These are phyloP conservation scores for Lamprotornis superbus DNA, from an alignment of 2,113 vertebrate species.

Conservation along the genomic window DNA sequence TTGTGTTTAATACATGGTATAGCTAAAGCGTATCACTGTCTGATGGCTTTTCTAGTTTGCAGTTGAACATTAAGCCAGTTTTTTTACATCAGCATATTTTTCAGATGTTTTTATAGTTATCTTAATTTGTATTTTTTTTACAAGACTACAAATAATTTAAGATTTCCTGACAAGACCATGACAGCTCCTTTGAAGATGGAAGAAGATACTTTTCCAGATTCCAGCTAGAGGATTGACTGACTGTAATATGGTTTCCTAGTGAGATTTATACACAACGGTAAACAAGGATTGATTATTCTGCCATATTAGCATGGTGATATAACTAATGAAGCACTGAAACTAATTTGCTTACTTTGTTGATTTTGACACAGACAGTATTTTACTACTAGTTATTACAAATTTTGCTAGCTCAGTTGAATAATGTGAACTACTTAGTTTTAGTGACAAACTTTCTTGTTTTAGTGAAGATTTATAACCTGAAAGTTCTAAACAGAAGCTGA, in stretches of 20 bases:
- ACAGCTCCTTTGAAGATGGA: background rate
- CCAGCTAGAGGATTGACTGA: background rate
- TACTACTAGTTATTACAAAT: background rate
- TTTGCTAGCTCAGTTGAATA: background rate
- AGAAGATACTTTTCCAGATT: background rate
- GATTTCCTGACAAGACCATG: background rate
- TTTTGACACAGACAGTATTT: slow-evolving; percentile 9
- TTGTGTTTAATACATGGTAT: background rate
- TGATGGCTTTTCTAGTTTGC: background rate
- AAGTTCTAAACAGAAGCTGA: background rate
- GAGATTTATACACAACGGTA: background rate
- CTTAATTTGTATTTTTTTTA: background rate
- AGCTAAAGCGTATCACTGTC: background rate
- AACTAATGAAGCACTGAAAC: background rate
- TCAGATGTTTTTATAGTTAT: background rate
- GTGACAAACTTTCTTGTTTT: background rate
- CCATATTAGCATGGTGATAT: background rate
- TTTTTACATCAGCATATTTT: background rate
- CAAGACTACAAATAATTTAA: background rate
- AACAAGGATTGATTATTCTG: slow-evolving; percentile 13
- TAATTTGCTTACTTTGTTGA: background rate
- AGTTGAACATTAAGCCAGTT: background rate
- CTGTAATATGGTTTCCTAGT: background rate
- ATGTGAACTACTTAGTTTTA: background rate
- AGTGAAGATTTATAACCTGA: background rate